Percentiles rank a stretch among this genome's conserved stretches.
These are phyloP conservation scores for Rhinatrema bivittatum DNA, from an alignment of 2,797 vertebrate genomes.

Conservation along the genomic window DNA sequence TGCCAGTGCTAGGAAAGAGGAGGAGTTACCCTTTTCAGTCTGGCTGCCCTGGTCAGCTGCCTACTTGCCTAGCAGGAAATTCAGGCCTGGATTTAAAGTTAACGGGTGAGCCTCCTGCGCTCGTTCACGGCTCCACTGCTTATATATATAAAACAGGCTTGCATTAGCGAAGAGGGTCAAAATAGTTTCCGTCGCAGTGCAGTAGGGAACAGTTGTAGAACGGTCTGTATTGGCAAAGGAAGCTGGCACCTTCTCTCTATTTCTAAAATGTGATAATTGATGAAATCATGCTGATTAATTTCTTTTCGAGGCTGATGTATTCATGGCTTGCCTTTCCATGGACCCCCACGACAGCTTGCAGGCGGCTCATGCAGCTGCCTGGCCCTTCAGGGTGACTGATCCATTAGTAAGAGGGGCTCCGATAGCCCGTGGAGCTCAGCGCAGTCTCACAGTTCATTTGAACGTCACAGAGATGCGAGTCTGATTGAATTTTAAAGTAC, in stretches of 20 bases:
- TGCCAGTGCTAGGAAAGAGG: no score
- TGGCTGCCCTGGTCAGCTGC: no score
- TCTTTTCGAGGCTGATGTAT: constrained; percentile 18
- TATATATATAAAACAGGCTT: no score
- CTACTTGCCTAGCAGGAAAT: no score
- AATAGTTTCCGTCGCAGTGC: no score
- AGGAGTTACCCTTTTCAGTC: no score
- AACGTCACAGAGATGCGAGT: constrained; percentile 5
- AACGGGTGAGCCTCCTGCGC: no score
- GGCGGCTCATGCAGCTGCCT: constrained; percentile 24
- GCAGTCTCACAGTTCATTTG: constrained; percentile 1
- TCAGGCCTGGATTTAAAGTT: no score
- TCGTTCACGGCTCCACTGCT: no score
- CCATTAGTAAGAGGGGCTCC: constrained; percentile 22
- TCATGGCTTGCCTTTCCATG: constrained; percentile 11
- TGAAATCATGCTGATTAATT: not conserved
- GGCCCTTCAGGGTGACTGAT: constrained; percentile 20
- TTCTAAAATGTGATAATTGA: constrained; percentile 2
- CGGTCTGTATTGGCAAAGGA: no score
- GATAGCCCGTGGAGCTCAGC: constrained; percentile 23
- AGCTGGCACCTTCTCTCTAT: not conserved
- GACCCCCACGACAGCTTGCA: constrained; percentile 18
- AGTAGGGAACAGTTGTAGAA: no score
- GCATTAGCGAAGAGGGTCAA: no score
- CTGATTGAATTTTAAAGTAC: constrained; percentile 12